Evolutionary conservation across 2,888 invertebrate genomes (phyloP).

Genomic region (Glaucopsyche alexis): DNA sequence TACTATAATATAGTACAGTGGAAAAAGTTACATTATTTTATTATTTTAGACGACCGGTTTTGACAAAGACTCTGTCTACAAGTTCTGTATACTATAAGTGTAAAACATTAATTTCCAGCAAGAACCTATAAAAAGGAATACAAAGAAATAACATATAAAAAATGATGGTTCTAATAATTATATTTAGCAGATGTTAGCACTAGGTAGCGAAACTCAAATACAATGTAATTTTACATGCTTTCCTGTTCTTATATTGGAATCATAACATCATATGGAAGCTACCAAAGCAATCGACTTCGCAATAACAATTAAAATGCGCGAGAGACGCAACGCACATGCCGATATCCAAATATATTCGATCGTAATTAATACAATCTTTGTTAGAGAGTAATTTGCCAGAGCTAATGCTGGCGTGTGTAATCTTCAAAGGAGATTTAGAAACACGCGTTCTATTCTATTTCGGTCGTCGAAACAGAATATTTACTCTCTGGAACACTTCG

Average conservation of each 20-base stretch:
- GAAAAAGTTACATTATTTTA: too few relatives aligned
- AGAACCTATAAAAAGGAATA: too few relatives aligned
- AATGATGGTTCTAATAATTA: too few relatives aligned
- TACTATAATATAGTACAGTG: too few relatives aligned
- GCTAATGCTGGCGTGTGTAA: constrained; percentile 78
- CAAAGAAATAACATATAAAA: too few relatives aligned
- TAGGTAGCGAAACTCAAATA: too few relatives aligned
- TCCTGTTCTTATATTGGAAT: constrained; percentile 1
- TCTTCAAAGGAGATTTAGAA: constrained; percentile 80
- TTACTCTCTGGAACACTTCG: constrained; percentile 78
- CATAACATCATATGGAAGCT: constrained; percentile 41
- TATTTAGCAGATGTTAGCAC: too few relatives aligned
- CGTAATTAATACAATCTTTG: constrained; percentile 81
- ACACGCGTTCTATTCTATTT: constrained; percentile 80
- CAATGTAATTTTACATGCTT: not conserved
- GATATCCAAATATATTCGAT: constrained; percentile 73
- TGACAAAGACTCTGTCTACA: too few relatives aligned
- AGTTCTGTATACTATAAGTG: too few relatives aligned
- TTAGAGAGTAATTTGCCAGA: constrained; percentile 80
- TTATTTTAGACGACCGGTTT: too few relatives aligned
- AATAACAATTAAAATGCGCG: constrained; percentile 57
- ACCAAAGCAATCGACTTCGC: constrained; percentile 34
- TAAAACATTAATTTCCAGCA: too few relatives aligned
- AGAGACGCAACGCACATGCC: constrained; percentile 59
- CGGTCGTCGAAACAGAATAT: constrained; percentile 78